A percentile compares a stretch with the other conserved stretches of the same genome.
These are phyloP conservation scores for Megalopta genalis DNA, from an alignment of 1,140 invertebrate species.

Conservation along the genomic window DNA sequence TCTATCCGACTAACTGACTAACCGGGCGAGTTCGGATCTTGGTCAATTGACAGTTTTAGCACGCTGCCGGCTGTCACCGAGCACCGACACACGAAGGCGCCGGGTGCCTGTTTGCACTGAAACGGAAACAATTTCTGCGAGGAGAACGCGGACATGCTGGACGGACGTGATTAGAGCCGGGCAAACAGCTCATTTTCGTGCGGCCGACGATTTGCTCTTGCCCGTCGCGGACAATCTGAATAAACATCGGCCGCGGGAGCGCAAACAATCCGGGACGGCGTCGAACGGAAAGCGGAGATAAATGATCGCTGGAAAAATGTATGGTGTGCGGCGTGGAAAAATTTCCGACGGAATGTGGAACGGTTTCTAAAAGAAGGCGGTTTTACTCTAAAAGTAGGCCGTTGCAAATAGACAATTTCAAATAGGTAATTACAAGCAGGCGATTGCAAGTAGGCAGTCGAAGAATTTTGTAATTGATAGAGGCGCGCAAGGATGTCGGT, in stretches of 20 bases:
- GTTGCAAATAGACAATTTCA: too few relatives aligned
- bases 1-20: background rate
- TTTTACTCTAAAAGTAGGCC: too few relatives aligned
- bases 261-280: background rate
- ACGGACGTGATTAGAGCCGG: background rate
- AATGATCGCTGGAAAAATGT: too few relatives aligned
- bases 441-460: too few relatives aligned
- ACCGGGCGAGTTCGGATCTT: background rate
- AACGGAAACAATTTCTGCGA: background rate
- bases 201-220: background rate
- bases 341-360: background rate
- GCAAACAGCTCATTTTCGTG: conserved; percentile 1
- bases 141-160: too few relatives aligned
- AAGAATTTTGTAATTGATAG: too few relatives aligned
- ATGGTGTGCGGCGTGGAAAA: too few relatives aligned
- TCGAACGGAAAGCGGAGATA: background rate
- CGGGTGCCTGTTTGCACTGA: background rate
- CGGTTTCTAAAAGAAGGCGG: background rate
- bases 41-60: background rate
- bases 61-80: background rate
- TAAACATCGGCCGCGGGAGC: background rate
- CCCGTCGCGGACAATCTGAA: background rate
- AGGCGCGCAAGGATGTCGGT: too few relatives aligned
- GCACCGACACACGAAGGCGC: background rate
- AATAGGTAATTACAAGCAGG: too few relatives aligned